Percentiles rank a stretch among this genome's conserved stretches.
These are phyloP conservation scores for Disparrhopalites patrizii DNA, from an alignment of 2,888 invertebrate species.

Conservation along the genomic window DNA sequence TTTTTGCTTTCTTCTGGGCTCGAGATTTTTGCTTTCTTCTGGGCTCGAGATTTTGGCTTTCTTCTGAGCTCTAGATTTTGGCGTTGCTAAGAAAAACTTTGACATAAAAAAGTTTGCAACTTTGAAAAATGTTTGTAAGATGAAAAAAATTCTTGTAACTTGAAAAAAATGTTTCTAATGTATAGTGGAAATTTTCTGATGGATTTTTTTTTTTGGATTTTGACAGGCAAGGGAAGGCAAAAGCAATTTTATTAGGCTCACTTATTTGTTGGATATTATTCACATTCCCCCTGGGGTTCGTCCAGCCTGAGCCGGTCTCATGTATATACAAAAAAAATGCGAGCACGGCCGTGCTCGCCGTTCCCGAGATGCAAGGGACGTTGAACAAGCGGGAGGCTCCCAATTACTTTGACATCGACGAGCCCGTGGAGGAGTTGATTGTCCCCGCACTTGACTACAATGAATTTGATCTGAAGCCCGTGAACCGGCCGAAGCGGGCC, in stretches of 20 bases:
- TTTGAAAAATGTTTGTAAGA: no score
- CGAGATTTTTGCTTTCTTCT: no score
- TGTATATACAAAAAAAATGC: constrained; percentile 67
- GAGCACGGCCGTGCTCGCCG: constrained; percentile 57
- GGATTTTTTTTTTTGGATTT: background rate
- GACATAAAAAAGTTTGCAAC: no score
- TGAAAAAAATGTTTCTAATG: no score
- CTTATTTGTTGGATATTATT: constrained; percentile 94
- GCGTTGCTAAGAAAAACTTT: no score
- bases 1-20: no score
- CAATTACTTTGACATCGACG: constrained; percentile 16
- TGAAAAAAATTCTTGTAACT: no score
- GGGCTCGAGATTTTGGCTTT: no score
- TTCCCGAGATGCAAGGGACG: constrained; percentile 32
- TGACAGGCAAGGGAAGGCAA: constrained; percentile 53
- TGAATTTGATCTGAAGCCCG: background rate
- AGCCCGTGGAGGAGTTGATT: background rate
- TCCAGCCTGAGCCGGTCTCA: constrained; percentile 88
- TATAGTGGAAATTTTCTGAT: background rate
- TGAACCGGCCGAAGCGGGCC: constrained; percentile 50
- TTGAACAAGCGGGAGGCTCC: constrained; percentile 36
- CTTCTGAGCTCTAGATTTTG: no score
- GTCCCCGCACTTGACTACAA: no score
- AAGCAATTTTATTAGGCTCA: constrained; percentile 80
- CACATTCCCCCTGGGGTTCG: constrained; percentile 91